Conservation (phyloP, 2,888 invertebrate species). For the Chloroclystis v-ata region DNA sequence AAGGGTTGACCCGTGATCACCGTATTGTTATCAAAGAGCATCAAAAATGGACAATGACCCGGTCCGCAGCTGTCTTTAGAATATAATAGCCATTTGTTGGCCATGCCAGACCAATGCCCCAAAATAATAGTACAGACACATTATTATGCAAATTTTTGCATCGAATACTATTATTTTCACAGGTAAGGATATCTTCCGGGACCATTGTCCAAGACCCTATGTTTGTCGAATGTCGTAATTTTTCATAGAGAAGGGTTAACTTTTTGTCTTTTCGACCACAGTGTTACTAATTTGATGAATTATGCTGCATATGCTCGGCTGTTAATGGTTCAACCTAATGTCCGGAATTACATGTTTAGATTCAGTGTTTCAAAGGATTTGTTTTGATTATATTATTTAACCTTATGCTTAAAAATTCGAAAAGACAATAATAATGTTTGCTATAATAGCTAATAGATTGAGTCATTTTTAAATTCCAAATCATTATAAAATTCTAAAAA, state of each 20-base stretch:
- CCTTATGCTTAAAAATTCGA: too few relatives aligned
- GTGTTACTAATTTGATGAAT: slow-evolving; percentile 70
- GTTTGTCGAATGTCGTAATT: slow-evolving; percentile 46
- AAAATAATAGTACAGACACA: slow-evolving; percentile 66
- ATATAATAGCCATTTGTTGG: slow-evolving; percentile 56
- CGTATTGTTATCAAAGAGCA: slow-evolving; percentile 44
- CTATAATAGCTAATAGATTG: too few relatives aligned
- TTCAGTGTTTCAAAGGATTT: background rate
- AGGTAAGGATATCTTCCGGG: slow-evolving; percentile 65
- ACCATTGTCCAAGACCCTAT: slow-evolving; percentile 51
- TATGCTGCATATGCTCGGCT: slow-evolving; percentile 48
- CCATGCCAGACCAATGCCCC: slow-evolving; percentile 50
- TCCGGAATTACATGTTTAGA: background rate
- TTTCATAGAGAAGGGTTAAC: slow-evolving; percentile 47
- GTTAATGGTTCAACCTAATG: slow-evolving; percentile 8
- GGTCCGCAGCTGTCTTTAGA: slow-evolving; percentile 62
- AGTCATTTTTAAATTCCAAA: slow-evolving; percentile 2
- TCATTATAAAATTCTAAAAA: slow-evolving; percentile 11
- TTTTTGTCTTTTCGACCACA: slow-evolving; percentile 48
- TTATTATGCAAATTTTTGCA: slow-evolving; percentile 71
- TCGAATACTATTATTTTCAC: slow-evolving; percentile 66
- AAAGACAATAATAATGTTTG: too few relatives aligned
- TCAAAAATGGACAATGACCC: slow-evolving; percentile 68
- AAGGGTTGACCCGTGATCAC: slow-evolving; percentile 53
- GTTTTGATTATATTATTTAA: too few relatives aligned